phyloP scores from a whole-genome alignment of 2,797 vertebrate genomes.

The Poecile montanus region DNA sequence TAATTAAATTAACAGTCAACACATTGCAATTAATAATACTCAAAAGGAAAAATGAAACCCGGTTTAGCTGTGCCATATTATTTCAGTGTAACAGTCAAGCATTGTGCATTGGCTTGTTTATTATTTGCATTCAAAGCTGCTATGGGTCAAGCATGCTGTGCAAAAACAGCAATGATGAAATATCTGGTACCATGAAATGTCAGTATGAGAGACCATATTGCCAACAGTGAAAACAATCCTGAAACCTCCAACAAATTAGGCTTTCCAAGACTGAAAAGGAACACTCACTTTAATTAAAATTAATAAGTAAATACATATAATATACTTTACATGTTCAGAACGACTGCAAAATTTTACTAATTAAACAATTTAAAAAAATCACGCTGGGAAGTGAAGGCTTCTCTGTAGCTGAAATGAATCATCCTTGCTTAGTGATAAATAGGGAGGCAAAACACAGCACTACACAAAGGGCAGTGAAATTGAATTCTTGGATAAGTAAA shows the following conservation, averaged over 20 bases:
- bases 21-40: conserved; percentile 69
- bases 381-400: not conserved
- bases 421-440: not conserved
- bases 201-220: conserved; percentile 60
- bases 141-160: conserved; percentile 57
- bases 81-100: conserved; percentile 41
- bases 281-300: not conserved
- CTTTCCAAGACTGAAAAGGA: not conserved
- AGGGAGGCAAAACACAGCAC: not conserved
- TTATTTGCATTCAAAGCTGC: conserved; percentile 57
- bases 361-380: not conserved
- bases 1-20: conserved; percentile 76
- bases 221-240: conserved; percentile 40
- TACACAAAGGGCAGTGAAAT: not conserved
- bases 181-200: conserved; percentile 67
- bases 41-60: conserved; percentile 54
- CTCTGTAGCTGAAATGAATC: not conserved
- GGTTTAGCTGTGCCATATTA: conserved; percentile 40
- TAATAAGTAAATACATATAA: not conserved
- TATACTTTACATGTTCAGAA: not conserved
- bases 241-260: conserved; percentile 45
- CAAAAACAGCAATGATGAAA: conserved; percentile 67
- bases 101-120: conserved; percentile 18
- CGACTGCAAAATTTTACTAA: not conserved
- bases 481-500: not conserved